Conservation (phyloP, 1,140 invertebrate species). For the Zaprionus ghesquierei region DNA sequence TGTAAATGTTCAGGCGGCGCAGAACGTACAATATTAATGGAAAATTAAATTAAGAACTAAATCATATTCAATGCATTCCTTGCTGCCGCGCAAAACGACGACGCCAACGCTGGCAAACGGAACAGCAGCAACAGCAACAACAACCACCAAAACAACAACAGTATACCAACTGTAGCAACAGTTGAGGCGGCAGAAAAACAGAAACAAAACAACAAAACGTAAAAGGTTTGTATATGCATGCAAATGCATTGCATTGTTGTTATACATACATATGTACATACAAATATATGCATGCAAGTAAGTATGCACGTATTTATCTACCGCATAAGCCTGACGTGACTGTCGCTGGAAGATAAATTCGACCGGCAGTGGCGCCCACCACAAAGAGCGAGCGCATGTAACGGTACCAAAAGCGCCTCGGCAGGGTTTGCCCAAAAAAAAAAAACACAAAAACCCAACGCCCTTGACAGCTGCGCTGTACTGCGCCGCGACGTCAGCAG, state of each 20-base stretch:
- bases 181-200: constrained; percentile 50
- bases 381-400: constrained; percentile 14
- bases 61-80: constrained; percentile 44
- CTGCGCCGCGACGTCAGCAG: constrained; percentile 40
- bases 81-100: constrained; percentile 23
- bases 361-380: constrained; percentile 21
- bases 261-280: neutral
- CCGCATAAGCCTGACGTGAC: neutral
- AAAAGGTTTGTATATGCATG: constrained; percentile 49
- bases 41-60: constrained; percentile 27
- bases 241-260: constrained; percentile 4
- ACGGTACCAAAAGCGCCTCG: constrained; percentile 36
- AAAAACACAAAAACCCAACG: constrained; percentile 34
- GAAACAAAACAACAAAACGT: neutral
- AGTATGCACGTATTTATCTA: neutral
- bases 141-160: constrained; percentile 31
- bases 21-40: constrained; percentile 12
- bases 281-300: neutral
- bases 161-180: constrained; percentile 43
- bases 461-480: constrained; percentile 65
- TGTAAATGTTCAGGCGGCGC: constrained; percentile 22
- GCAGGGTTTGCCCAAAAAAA: constrained; percentile 17
- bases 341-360: constrained; percentile 9
- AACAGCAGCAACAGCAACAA: constrained; percentile 8
- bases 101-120: constrained; percentile 35